These are phyloP conservation scores for Neosilurus mollespiculum DNA, from an alignment of 2,797 vertebrate genomes.

Conservation along the genomic window DNA sequence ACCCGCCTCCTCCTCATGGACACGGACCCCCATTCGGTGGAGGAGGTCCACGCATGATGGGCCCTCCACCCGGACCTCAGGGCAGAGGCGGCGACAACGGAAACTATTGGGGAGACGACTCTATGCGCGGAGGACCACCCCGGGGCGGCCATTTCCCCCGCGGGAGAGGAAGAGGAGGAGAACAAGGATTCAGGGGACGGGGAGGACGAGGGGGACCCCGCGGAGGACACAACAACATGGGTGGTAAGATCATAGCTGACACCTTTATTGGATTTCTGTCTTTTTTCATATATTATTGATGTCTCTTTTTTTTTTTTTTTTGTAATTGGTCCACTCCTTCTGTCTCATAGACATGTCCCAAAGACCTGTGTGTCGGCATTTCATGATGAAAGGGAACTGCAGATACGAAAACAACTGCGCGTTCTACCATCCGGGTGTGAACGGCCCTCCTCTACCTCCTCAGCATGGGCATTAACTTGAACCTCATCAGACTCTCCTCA, in stretches of 20 bases:
- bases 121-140: conserved; percentile 79
- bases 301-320: neutral
- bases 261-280: neutral
- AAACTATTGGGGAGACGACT: conserved; percentile 85
- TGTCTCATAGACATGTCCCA: conserved; percentile 84
- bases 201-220: conserved; percentile 83
- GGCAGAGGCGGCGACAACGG: conserved; percentile 74
- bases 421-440: conserved; percentile 92
- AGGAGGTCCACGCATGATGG: conserved; percentile 83
- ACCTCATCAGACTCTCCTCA: conserved; percentile 43
- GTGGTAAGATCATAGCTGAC: conserved; percentile 64
- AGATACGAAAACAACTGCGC: conserved; percentile 93
- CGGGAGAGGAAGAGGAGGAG: conserved; percentile 81
- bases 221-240: conserved; percentile 81
- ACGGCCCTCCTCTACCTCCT: conserved; percentile 84
- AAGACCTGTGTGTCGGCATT: conserved; percentile 89
- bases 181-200: conserved; percentile 80
- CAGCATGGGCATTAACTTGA: conserved; percentile 64
- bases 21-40: conserved; percentile 75
- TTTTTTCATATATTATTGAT: neutral
- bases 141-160: conserved; percentile 81
- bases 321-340: neutral
- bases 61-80: conserved; percentile 81
- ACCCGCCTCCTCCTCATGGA: conserved; percentile 80
- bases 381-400: conserved; percentile 95